Conservation (phyloP, 64 coral and sea anemone genomes). For the Stichodactyla helianthus region DNA sequence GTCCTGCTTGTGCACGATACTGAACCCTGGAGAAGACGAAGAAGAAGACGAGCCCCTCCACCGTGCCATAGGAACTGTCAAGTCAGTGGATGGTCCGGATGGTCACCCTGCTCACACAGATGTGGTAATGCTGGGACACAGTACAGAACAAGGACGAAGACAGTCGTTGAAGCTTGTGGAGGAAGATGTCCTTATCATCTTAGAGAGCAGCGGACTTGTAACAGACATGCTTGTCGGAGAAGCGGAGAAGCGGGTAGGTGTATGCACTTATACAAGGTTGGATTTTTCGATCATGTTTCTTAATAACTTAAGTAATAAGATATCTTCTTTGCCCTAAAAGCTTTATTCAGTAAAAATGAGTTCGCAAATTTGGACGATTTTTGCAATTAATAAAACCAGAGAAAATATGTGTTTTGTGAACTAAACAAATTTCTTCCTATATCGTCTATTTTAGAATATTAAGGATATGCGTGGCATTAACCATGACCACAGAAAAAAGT, state of each 20-base stretch:
- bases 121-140: slow-evolving; percentile 45
- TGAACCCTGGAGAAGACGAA: too few relatives aligned
- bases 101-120: slow-evolving; percentile 43
- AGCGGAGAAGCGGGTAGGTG: slow-evolving; percentile 64
- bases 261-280: background rate
- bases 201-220: slow-evolving; percentile 26
- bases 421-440: too few relatives aligned
- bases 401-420: too few relatives aligned
- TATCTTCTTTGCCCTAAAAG: too few relatives aligned
- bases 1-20: too few relatives aligned
- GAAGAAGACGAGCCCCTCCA: slow-evolving; percentile 13
- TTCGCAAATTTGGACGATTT: too few relatives aligned
- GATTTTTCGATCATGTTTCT: background rate
- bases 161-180: background rate
- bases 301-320: background rate
- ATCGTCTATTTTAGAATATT: too few relatives aligned
- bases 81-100: slow-evolving; percentile 46
- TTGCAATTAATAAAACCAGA: too few relatives aligned
- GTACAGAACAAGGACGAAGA: background rate
- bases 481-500: too few relatives aligned
- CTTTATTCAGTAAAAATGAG: too few relatives aligned
- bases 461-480: too few relatives aligned
- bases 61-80: slow-evolving; percentile 34
- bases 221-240: slow-evolving; percentile 57
- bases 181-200: background rate